Evolutionary conservation across 2,797 vertebrate genomes (phyloP).

Genomic region (Bradypodion ventrale): DNA sequence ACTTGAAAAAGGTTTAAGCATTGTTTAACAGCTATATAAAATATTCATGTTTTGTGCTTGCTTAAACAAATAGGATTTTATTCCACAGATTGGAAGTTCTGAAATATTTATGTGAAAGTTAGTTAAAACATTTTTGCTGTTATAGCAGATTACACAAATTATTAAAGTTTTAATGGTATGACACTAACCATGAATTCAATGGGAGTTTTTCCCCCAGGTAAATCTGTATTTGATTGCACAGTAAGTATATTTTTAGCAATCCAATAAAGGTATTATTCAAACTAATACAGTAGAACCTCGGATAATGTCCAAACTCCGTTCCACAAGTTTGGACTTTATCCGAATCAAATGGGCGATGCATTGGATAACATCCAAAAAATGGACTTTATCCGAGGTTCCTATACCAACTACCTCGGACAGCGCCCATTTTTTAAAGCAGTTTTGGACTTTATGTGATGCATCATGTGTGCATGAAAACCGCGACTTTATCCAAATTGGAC

Average conservation of each 20-base stretch:
- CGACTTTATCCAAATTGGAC: no score
- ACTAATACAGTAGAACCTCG: no score
- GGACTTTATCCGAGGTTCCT: no score
- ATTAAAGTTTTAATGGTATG: not conserved
- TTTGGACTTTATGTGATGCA: no score
- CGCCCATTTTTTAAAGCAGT: no score
- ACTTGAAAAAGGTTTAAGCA: not conserved
- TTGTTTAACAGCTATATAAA: not conserved
- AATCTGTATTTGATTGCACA: not conserved
- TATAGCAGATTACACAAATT: not conserved
- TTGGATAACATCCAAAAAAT: no score
- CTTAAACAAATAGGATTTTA: not conserved
- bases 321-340: no score
- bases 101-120: constrained; percentile 1
- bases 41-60: not conserved
- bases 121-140: not conserved
- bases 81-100: constrained; percentile 10
- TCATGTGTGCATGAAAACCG: no score
- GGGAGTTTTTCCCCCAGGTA: not conserved
- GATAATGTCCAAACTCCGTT: no score
- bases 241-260: not conserved
- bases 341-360: no score
- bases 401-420: no score
- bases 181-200: not conserved
- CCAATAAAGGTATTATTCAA: no score